Percentiles rank a stretch among this genome's conserved stretches.
Conservation (phyloP, 2,888 invertebrate species). For the Euplagia quadripunctaria region DNA sequence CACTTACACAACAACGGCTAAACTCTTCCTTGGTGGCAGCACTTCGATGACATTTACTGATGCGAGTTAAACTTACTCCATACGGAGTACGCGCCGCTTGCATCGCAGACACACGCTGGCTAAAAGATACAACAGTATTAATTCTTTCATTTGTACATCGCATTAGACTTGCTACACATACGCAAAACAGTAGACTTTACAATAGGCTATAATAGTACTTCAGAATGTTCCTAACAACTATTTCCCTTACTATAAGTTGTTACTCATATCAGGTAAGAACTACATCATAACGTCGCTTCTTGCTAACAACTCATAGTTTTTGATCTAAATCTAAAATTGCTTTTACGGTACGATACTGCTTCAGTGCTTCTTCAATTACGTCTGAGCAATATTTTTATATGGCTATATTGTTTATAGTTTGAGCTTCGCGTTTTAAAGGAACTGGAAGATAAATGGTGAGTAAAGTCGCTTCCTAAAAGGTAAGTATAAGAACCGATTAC, state of each 20-base stretch:
- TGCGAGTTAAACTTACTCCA: no score
- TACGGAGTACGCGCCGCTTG: no score
- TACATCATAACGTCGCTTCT: conserved; percentile 57
- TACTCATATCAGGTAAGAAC: conserved; percentile 14
- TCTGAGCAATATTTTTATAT: conserved; percentile 37
- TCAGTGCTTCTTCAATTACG: conserved; percentile 59
- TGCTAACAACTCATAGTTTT: conserved; percentile 70
- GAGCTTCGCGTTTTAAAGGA: background rate
- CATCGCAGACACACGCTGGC: no score
- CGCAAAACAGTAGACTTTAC: no score
- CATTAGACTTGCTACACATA: no score
- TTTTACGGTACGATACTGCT: conserved; percentile 67
- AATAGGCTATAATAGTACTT: background rate
- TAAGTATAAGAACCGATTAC: background rate
- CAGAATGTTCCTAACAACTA: background rate
- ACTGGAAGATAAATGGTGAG: background rate
- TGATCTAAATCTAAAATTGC: conserved; percentile 80
- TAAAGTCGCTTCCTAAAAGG: background rate
- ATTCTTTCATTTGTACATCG: no score
- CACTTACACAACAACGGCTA: no score
- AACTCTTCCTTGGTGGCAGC: no score
- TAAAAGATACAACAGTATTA: no score
- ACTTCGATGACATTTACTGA: no score
- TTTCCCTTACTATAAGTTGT: conserved; percentile 27
- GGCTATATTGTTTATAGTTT: background rate